Percentiles rank a stretch among this genome's conserved stretches.
Conservation (phyloP, 2,888 invertebrate species). For the Venustoraphidia nigricollis region DNA sequence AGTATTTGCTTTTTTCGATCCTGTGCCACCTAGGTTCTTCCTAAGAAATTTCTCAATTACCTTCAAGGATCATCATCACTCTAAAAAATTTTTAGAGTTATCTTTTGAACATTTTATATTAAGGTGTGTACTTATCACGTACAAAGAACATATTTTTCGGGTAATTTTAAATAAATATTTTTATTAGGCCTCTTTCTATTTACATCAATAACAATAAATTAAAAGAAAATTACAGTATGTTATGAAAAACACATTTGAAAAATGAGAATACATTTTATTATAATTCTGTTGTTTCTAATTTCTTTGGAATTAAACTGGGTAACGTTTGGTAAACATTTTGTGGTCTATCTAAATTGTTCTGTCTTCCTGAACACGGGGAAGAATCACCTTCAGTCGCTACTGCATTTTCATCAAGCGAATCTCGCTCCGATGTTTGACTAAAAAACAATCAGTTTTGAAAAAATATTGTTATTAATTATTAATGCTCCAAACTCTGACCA, state of each 20-base stretch:
- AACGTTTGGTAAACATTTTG: constrained; percentile 55
- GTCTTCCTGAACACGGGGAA: constrained; percentile 29
- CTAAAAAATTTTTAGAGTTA: no score
- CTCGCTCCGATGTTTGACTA: constrained; percentile 57
- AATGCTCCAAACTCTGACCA: no score
- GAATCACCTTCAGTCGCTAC: constrained; percentile 37
- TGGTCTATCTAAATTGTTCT: constrained; percentile 35
- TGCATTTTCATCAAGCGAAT: constrained; percentile 79
- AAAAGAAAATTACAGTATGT: neutral
- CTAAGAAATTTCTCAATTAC: no score
- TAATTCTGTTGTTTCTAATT: constrained; percentile 67
- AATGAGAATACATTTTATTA: constrained; percentile 22
- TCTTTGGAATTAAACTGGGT: constrained; percentile 29
- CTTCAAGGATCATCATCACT: no score
- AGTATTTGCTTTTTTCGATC: no score
- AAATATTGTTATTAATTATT: no score
- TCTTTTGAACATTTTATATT: no score
- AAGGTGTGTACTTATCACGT: no score
- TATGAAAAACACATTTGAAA: neutral
- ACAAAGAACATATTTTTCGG: no score
- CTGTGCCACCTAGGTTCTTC: no score
- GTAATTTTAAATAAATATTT: no score
- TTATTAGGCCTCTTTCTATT: no score
- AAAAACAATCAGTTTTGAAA: constrained; percentile 8
- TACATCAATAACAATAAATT: neutral